These are phyloP conservation scores for Coptotermes formosanus DNA, from an alignment of 1,140 invertebrate genomes.

Conservation along the genomic window DNA sequence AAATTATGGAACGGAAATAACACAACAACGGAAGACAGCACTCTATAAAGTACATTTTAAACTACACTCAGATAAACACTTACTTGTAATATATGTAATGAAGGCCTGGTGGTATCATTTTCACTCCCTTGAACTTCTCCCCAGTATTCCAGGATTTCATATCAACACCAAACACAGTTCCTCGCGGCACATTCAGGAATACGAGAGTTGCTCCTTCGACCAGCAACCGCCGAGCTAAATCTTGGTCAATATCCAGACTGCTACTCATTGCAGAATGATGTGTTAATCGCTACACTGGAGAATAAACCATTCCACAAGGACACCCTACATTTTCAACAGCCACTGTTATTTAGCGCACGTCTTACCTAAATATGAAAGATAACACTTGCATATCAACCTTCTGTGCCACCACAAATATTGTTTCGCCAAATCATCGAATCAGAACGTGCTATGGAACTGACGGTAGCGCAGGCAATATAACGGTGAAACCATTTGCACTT, in stretches of 20 bases:
- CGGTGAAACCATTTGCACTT: no score
- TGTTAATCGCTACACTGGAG: no score
- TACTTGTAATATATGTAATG: slow-evolving; percentile 93
- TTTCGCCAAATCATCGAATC: no score
- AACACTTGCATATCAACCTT: no score
- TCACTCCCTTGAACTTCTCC: slow-evolving; percentile 90
- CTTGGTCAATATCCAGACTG: slow-evolving; percentile 67
- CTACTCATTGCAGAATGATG: background rate
- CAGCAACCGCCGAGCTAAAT: slow-evolving; percentile 73
- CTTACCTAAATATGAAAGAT: no score
- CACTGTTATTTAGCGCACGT: no score
- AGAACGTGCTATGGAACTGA: no score
- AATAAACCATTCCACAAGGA: no score
- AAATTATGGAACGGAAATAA: background rate
- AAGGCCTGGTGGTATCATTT: slow-evolving; percentile 97
- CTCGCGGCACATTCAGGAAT: slow-evolving; percentile 78
- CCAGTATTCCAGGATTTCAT: slow-evolving; percentile 91
- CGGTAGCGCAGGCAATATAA: no score
- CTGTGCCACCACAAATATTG: no score
- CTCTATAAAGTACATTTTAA: no score
- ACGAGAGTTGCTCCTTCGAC: slow-evolving; percentile 79
- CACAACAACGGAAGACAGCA: background rate
- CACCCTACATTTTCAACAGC: no score
- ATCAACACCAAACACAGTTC: slow-evolving; percentile 96
- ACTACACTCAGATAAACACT: slow-evolving; percentile 19